phyloP scores from a whole-genome alignment of 2,888 invertebrate genomes.

The Morinoia aosen region DNA sequence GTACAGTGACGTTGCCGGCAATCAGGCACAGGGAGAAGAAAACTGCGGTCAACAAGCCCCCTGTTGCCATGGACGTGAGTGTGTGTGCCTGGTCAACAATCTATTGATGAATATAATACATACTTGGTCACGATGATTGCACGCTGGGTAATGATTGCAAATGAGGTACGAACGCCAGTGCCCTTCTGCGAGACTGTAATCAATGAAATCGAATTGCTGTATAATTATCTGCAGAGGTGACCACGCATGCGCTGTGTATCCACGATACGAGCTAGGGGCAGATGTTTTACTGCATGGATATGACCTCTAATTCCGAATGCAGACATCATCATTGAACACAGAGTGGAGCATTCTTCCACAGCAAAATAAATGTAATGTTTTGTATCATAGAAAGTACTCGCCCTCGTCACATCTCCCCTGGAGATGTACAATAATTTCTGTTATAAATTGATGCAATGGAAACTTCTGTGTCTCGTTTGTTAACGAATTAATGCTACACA shows the following conservation, averaged over 20 bases:
- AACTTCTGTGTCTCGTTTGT: too few relatives aligned
- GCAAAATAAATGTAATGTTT: neutral
- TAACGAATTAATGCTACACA: too few relatives aligned
- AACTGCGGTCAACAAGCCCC: neutral
- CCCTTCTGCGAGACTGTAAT: neutral
- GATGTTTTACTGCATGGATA: neutral
- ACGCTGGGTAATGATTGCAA: neutral
- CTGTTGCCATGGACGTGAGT: slow-evolving; percentile 46
- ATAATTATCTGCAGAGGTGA: neutral
- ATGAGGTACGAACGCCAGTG: neutral
- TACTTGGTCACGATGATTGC: neutral
- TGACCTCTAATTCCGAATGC: neutral
- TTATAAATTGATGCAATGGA: neutral
- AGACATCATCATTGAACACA: neutral
- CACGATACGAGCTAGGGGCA: neutral
- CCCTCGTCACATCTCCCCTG: neutral
- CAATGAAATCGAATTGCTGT: neutral
- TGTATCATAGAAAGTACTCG: neutral
- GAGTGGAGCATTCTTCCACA: neutral
- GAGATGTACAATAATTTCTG: neutral
- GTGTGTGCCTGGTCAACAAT: neutral
- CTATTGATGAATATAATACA: neutral
- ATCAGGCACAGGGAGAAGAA: slow-evolving; percentile 50
- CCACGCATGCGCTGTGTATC: neutral
- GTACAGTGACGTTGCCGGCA: slow-evolving; percentile 31